Evolutionary conservation across 2,888 invertebrate genomes (phyloP), one percentile per base, ranked within the genome.

Genomic region (Idaea biselata): DNA sequence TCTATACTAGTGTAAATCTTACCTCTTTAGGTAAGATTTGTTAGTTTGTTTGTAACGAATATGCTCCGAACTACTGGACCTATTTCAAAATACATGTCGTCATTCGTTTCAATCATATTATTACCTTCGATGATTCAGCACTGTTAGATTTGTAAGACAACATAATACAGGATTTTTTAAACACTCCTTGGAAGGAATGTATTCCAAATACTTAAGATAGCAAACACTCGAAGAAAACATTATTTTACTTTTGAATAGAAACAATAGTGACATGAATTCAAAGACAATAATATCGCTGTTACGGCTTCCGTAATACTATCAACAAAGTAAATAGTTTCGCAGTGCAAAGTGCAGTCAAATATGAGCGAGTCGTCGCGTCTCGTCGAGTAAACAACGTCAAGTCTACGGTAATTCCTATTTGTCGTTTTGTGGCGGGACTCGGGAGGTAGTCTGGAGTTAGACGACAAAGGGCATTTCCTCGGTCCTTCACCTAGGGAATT

Each of bases 401-500:
- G 44, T 44, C 11, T 44, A 44, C 44, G 44, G 14, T 44, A 25
- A 25, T 25, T 25, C 25, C 5, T 25, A 25, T 44, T 44, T 14
- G 44, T 44, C 44, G 11, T 44, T 44, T 44, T 44, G 14, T 8
- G 44, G 8, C 44, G 44, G 44, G 44, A 25, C 25, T 25, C 5
- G 25, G 25, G 25, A 25, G 25, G 25, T 25, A 25, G 25, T 25
- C 25, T 25, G 25, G 44, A 11, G 8, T 14, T 44, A 44, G 44
- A 44, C 44, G 7, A 44, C 44, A 44, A 44, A 44, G 44, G 44
- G 44, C 44, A 44, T 44, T 44, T 44, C 44, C 44, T 14, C 44
- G 44, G 44, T 44, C 44, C 44, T 44, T 44, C 44, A 44, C 44
- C 44, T 44, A 44, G 44, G 44, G 44, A 44, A 44, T 44, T 44